phyloP scores from a whole-genome alignment of 2,113 vertebrate species.

The Perca fluviatilis region DNA sequence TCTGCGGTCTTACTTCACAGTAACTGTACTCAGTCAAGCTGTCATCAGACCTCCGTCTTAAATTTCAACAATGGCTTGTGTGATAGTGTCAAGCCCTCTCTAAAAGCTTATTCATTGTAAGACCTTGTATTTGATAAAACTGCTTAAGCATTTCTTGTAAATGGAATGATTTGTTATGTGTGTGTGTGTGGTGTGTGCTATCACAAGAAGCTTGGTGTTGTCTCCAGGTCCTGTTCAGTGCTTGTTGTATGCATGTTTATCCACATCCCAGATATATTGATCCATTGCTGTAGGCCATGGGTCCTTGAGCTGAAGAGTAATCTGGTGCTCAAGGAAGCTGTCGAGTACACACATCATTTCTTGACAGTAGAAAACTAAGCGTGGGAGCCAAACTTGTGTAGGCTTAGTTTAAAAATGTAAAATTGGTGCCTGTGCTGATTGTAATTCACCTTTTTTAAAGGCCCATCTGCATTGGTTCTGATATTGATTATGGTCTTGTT shows the following conservation, averaged over 20 bases:
- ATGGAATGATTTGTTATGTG: not conserved
- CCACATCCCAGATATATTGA: not conserved
- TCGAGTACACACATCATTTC: not conserved
- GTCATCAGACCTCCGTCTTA: not conserved
- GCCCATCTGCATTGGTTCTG: not conserved
- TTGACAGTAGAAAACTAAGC: not conserved
- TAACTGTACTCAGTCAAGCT: not conserved
- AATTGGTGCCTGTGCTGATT: not conserved
- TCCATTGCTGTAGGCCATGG: not conserved
- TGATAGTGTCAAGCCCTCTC: not conserved
- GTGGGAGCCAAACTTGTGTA: not conserved
- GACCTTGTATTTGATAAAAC: not conserved
- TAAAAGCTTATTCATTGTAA: not conserved
- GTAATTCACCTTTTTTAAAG: not conserved
- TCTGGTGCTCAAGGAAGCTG: not conserved
- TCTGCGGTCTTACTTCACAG: not conserved
- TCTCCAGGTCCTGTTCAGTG: not conserved
- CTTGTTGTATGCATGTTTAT: not conserved
- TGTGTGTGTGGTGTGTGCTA: not conserved
- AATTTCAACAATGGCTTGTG: not conserved
- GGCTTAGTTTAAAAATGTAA: not conserved
- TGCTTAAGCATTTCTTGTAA: not conserved
- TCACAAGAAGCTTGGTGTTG: not conserved
- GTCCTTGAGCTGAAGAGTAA: not conserved
- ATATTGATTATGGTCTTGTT: constrained; percentile 1